phyloP scores from a whole-genome alignment of 2,888 invertebrate genomes.

The Athetis lepigone region DNA sequence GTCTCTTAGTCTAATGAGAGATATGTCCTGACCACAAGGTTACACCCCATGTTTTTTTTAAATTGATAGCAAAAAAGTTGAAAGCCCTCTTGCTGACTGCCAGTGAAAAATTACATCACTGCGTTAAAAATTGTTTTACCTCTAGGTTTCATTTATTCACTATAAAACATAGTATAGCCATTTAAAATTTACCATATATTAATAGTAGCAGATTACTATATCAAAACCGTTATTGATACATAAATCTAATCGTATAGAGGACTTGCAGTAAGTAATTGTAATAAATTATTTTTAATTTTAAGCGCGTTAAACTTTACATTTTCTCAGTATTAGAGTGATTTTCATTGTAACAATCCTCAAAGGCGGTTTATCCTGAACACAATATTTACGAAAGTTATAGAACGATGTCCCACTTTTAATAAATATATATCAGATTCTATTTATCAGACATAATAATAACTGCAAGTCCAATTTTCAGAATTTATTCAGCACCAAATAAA shows the following conservation, averaged over 20 bases:
- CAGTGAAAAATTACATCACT: not conserved
- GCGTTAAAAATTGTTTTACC: not conserved
- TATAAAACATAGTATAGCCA: constrained; percentile 18
- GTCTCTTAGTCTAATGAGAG: constrained; percentile 23
- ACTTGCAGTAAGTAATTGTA: constrained; percentile 50
- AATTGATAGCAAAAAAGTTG: constrained; percentile 2
- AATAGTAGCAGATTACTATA: constrained; percentile 23
- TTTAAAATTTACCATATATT: constrained; percentile 24
- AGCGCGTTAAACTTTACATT: not conserved
- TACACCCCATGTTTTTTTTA: not conserved
- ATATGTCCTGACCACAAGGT: not conserved
- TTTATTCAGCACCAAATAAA: constrained; percentile 54
- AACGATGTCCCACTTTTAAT: not conserved
- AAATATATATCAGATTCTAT: too few species aligned
- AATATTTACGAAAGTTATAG: not conserved
- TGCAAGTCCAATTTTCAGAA: constrained; percentile 50
- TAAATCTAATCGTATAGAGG: constrained; percentile 19
- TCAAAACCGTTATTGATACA: constrained; percentile 5
- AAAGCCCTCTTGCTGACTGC: constrained; percentile 22
- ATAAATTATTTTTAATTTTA: too few species aligned
- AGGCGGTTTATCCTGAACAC: not conserved
- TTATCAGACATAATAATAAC: not conserved
- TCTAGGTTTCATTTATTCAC: not conserved
- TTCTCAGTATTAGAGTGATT: not conserved
- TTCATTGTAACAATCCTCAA: not conserved